Percentiles rank a stretch among this genome's conserved stretches.
Conservation (phyloP, 1,140 invertebrate species). For the Aphaenogaster rudis region DNA sequence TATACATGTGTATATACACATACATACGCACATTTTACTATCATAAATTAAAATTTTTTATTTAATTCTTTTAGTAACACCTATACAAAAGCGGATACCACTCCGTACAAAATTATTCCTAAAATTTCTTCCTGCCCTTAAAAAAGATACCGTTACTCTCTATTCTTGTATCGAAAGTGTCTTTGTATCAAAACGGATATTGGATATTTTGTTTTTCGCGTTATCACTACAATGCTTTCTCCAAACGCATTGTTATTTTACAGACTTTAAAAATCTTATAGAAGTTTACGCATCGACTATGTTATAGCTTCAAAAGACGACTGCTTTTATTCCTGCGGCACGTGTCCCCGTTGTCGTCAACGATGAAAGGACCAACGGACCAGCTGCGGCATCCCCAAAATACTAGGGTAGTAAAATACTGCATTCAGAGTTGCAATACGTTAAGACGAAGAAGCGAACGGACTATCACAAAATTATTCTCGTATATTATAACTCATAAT, state of each 20-base stretch:
- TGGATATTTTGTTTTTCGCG: not conserved
- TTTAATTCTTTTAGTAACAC: not conserved
- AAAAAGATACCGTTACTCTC: not conserved
- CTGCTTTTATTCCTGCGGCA: constrained; percentile 42
- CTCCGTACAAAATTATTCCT: not conserved
- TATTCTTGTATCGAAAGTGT: not conserved
- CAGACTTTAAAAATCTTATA: constrained; percentile 33
- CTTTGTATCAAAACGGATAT: not conserved
- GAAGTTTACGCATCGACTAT: constrained; percentile 18
- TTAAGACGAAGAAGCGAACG: constrained; percentile 28
- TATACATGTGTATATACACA: not conserved
- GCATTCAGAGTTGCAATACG: not conserved
- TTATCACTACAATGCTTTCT: not conserved
- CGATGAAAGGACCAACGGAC: constrained; percentile 29
- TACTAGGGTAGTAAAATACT: constrained; percentile 27
- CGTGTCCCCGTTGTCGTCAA: constrained; percentile 57
- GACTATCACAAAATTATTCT: not conserved
- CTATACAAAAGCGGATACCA: not conserved
- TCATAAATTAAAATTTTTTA: not conserved
- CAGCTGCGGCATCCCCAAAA: constrained; percentile 53
- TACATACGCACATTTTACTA: not conserved
- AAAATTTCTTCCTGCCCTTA: not conserved
- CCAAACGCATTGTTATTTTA: constrained; percentile 36
- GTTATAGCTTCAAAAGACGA: constrained; percentile 32
- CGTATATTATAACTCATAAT: not conserved